Evolutionary conservation across 2,797 vertebrate species (phyloP), one percentile per base, ranked within the genome.

Genomic region (Macrochelys suwanniensis): DNA sequence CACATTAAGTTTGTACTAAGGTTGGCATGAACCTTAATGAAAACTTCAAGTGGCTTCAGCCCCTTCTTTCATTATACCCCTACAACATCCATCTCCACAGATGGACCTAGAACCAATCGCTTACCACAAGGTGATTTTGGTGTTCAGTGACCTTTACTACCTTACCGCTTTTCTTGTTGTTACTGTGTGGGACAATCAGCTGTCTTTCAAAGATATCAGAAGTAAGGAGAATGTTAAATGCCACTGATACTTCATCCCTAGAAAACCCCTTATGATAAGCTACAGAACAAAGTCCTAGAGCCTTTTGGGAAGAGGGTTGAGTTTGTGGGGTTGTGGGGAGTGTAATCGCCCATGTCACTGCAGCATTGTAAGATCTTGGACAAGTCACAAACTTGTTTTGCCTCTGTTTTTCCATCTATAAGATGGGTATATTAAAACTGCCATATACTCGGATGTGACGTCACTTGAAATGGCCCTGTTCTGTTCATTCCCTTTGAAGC

Each of bases 301-400:
- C 59, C 33, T 88, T 49, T 33, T 11, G 23, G 51, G 9, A 21
- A 3, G 45, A 47, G 81, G 47, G 56, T 76, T 82, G 87, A 45
- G 85, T 94, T 68, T 84, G 56, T 15, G 21, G 25, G 65, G 82
- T 68, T 84, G 51, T 11, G 23, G 25, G 65, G 82, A 88, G 80
- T 82, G 71, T 80, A 86, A 79, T 15, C 47, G 25, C 37, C 21
- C n/a, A 71, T 42, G n/a, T 71, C 21, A 37, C 11, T 5, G 33
- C 21, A 37, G 65, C 33, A 71, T 5, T 59, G 28, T 50, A 80
- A 85, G 57, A 93, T 77, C 19, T 12, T 77, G 54, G 4, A 65
- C 11, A 71, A 92, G 51, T 47, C 11, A 49, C 80, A 65, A 74
- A 65, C 33, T 76, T n/a, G 33, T 37, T 53, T 25, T 56, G 28